Evolutionary conservation across 1,140 invertebrate genomes (phyloP).

Genomic region (Neodiprion fabricii): DNA sequence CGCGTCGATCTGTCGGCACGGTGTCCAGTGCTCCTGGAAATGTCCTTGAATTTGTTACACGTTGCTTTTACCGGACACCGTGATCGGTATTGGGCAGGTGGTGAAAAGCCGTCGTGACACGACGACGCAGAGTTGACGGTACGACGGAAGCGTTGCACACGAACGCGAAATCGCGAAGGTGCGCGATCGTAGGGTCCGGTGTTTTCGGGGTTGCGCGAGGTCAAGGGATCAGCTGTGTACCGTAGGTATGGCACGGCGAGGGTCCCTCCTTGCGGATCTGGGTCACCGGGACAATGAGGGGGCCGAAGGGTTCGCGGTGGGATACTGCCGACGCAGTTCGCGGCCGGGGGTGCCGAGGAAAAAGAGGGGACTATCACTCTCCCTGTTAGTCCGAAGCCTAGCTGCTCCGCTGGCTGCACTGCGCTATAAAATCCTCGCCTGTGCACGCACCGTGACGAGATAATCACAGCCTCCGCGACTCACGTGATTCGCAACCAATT

Average conservation of each 20-base stretch:
- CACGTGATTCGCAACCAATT: no score
- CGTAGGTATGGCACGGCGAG: constrained; percentile 40
- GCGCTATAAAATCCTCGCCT: no score
- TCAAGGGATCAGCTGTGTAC: constrained; percentile 54
- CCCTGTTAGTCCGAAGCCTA: neutral
- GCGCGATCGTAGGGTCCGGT: constrained; percentile 31
- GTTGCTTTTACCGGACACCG: no score
- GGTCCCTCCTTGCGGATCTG: constrained; percentile 52
- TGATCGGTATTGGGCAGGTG: no score
- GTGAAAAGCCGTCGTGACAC: no score
- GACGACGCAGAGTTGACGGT: neutral
- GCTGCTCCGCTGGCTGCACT: neutral
- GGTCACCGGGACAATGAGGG: constrained; percentile 59
- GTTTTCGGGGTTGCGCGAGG: constrained; percentile 48
- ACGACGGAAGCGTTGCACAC: neutral
- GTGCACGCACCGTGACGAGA: no score
- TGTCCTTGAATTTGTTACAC: no score
- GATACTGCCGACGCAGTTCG: neutral
- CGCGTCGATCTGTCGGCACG: no score
- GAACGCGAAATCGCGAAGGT: neutral
- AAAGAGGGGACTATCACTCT: neutral
- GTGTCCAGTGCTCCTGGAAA: no score
- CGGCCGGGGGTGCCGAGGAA: neutral
- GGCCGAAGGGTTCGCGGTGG: constrained; percentile 41
- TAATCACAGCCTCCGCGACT: no score